These are phyloP conservation scores for Betta splendens DNA, from an alignment of 2,797 vertebrate genomes.

Conservation along the genomic window DNA sequence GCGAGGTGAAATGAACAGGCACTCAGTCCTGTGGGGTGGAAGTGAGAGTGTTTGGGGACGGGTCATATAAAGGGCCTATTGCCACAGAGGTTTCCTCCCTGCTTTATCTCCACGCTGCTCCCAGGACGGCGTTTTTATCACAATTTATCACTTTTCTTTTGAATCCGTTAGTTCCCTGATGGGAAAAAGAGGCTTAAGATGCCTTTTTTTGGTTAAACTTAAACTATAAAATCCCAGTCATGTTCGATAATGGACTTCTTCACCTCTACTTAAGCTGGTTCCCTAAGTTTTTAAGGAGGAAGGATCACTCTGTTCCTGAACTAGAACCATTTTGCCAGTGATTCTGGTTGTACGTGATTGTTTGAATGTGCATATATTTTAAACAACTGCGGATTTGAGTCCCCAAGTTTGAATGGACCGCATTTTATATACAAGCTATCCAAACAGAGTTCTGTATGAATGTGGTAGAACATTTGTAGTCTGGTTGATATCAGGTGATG, in stretches of 20 bases:
- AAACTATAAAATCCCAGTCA: constrained; percentile 41
- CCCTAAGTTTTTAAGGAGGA: constrained; percentile 47
- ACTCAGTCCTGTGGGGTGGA: constrained; percentile 42
- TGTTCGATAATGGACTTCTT: constrained; percentile 59
- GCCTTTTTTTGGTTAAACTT: constrained; percentile 31
- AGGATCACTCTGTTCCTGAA: constrained; percentile 50
- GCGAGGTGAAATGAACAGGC: constrained; percentile 65
- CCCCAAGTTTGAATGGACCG: constrained; percentile 23
- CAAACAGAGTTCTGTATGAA: constrained; percentile 34
- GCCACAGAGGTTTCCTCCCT: constrained; percentile 8
- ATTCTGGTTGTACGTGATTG: constrained; percentile 62
- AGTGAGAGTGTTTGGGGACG: constrained; percentile 45
- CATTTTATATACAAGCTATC: constrained; percentile 24
- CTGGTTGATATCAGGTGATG: constrained; percentile 34
- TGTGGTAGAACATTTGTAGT: constrained; percentile 9
- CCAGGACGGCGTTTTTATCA: constrained; percentile 3
- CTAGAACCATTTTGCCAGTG: constrained; percentile 38
- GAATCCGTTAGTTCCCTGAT: constrained; percentile 35
- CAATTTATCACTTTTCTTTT: constrained; percentile 12
- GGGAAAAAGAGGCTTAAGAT: constrained; percentile 22
- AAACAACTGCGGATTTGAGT: constrained; percentile 45
- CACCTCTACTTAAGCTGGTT: constrained; percentile 47
- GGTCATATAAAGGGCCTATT: constrained; percentile 42
- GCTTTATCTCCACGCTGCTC: constrained; percentile 20
- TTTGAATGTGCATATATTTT: constrained; percentile 57